phyloP scores from a whole-genome alignment of 2,888 invertebrate species.

The Antheraea assamensis region DNA sequence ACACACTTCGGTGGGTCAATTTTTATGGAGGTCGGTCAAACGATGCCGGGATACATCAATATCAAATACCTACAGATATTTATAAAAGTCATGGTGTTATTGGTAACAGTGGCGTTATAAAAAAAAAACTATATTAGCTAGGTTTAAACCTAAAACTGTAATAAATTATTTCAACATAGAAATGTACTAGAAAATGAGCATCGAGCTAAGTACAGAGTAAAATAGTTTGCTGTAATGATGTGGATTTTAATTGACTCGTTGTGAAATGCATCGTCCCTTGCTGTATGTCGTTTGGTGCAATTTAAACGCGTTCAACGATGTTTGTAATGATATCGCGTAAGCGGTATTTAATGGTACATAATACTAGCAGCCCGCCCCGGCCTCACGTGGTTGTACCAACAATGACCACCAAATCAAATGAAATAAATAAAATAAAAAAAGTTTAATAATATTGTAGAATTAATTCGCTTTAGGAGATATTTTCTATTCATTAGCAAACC shows the following conservation, averaged over 20 bases:
- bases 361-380: neutral
- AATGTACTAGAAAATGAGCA: neutral
- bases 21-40: too few species aligned
- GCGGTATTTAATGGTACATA: neutral
- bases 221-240: conserved; percentile 60
- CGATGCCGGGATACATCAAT: too few species aligned
- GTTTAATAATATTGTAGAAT: too few species aligned
- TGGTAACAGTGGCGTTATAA: neutral
- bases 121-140: neutral
- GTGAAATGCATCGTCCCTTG: conserved; percentile 59
- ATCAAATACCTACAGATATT: too few species aligned
- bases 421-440: too few species aligned
- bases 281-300: conserved; percentile 30
- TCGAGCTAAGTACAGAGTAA: conserved; percentile 39
- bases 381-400: neutral
- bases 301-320: conserved; percentile 39
- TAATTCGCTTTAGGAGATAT: too few species aligned
- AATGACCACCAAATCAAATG: too few species aligned
- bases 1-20: too few species aligned
- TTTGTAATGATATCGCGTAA: conserved; percentile 11
- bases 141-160: neutral
- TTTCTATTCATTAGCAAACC: too few species aligned
- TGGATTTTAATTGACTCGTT: conserved; percentile 69
- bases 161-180: conserved; percentile 7
- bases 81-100: neutral